Percentiles rank a stretch among this genome's conserved stretches.
Evolutionary conservation across 2,797 vertebrate genomes (phyloP).

Genomic region (Onychomys torridus): DNA sequence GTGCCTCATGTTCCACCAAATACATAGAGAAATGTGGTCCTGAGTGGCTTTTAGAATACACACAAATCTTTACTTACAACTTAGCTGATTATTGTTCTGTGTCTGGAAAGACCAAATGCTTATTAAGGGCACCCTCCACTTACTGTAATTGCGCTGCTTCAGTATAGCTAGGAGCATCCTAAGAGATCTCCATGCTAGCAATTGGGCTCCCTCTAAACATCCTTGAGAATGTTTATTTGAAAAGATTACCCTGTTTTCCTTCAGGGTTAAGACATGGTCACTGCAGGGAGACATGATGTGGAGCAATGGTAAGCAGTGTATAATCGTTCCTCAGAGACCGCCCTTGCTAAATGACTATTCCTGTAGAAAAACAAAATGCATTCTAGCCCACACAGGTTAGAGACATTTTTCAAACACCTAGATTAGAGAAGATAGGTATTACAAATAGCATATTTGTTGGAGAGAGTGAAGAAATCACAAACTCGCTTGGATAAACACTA

Average conservation of each 20-base stretch:
- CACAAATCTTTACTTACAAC: background rate
- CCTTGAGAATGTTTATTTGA: constrained; percentile 78
- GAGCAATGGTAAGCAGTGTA: constrained; percentile 70
- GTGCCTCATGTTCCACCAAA: background rate
- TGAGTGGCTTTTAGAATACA: background rate
- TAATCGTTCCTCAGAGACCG: constrained; percentile 11
- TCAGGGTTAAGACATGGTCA: constrained; percentile 70
- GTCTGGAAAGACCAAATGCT: constrained; percentile 51
- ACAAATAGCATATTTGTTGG: constrained; percentile 73
- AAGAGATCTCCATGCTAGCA: constrained; percentile 36
- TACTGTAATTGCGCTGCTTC: background rate
- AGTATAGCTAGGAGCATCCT: background rate
- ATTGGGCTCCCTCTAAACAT: constrained; percentile 72
- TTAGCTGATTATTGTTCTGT: constrained; percentile 56
- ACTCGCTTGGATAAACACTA: constrained; percentile 78
- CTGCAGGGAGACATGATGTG: constrained; percentile 60
- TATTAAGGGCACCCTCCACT: background rate
- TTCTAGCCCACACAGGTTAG: constrained; percentile 60
- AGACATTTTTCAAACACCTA: constrained; percentile 72
- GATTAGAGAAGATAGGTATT: constrained; percentile 70
- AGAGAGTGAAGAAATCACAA: constrained; percentile 74
- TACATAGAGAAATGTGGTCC: background rate
- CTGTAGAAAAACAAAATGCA: constrained; percentile 57
- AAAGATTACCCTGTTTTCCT: constrained; percentile 80
- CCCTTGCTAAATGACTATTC: constrained; percentile 52